phyloP scores from a whole-genome alignment of 2,888 invertebrate species.

The Epinotia nisella region DNA sequence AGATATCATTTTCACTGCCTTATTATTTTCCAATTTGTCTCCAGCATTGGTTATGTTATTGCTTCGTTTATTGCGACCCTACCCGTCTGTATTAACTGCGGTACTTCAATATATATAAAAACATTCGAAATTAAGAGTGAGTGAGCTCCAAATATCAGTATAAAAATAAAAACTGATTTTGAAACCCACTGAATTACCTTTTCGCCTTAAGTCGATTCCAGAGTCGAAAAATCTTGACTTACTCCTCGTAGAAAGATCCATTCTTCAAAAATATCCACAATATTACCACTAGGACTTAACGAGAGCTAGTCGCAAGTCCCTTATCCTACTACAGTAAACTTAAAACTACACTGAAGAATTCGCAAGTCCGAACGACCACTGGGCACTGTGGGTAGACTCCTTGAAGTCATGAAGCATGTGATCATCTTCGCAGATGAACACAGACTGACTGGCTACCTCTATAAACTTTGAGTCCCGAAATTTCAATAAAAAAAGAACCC shows the following conservation, averaged over 20 bases:
- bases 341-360: conserved; percentile 41
- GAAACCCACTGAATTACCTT: conserved; percentile 69
- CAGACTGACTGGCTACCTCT: conserved; percentile 82
- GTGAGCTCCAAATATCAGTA: conserved; percentile 39
- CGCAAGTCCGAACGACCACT: conserved; percentile 60
- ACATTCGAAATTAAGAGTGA: conserved; percentile 37
- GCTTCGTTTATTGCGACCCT: conserved; percentile 71
- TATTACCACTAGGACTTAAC: conserved; percentile 39
- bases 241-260: conserved; percentile 82
- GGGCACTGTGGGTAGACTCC: conserved; percentile 65
- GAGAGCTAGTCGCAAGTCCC: conserved; percentile 31
- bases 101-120: conserved; percentile 48
- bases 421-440: conserved; percentile 84
- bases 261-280: conserved; percentile 58
- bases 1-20: conserved; percentile 84
- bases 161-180: conserved; percentile 19
- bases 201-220: conserved; percentile 81
- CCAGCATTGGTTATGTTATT: conserved; percentile 82
- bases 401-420: conserved; percentile 77
- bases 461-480: conserved; percentile 71
- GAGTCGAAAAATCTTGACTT: conserved; percentile 85
- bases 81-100: conserved; percentile 62
- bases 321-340: conserved; percentile 44
- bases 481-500: conserved; percentile 77
- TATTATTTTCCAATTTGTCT: conserved; percentile 85